Evolutionary conservation across 2,888 invertebrate species (phyloP), one percentile per base, ranked within the genome.

Genomic region (Sylvicola cinctus): DNA sequence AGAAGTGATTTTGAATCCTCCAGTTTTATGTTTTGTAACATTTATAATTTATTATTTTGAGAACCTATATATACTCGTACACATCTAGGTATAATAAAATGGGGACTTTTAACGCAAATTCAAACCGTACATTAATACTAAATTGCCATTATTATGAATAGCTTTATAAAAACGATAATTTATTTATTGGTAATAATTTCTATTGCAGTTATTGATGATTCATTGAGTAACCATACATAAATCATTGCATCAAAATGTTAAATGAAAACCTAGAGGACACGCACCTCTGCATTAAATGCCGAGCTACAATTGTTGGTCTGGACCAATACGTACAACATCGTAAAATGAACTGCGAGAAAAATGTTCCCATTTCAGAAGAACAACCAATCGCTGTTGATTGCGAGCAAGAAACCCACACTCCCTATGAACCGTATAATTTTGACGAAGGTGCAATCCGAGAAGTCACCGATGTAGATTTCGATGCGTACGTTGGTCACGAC

Each of bases 271-370:
- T 74, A 36, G 76, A 84, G 35, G 85, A 90, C 55, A 74, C 69
- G 4, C 90, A 91, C 50, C 69, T 83, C 40, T 91, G 90, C 57
- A 73, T 88, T 46, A 81, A 79, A 49, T 91, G 90, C 58, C 78
- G 79, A 44, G 52, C 65, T 13, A 85, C 87, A 3, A 74, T 90
- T 39, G 58, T 71, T 26, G 90, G 90, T 0, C 62, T 91, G n/a
- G 76, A 79, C 29, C 79, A 78, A 51, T 91, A 91, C 51, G 70
- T 91, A 16, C 66, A 67, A 27, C 90, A 91, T 49, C 70, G 87
- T 29, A 81, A 81, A 49, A 61, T 66, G 23, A 67, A 68, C 42
- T 84, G 84, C 45, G 63, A 64, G 51, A 20, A 31, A 12, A 30
- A 34, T 3, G 31, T 27, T 58, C 58, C 43, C 40, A 54, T 2